These are phyloP conservation scores for Axis porcinus DNA, from an alignment of 2,113 vertebrate genomes.

Conservation along the genomic window DNA sequence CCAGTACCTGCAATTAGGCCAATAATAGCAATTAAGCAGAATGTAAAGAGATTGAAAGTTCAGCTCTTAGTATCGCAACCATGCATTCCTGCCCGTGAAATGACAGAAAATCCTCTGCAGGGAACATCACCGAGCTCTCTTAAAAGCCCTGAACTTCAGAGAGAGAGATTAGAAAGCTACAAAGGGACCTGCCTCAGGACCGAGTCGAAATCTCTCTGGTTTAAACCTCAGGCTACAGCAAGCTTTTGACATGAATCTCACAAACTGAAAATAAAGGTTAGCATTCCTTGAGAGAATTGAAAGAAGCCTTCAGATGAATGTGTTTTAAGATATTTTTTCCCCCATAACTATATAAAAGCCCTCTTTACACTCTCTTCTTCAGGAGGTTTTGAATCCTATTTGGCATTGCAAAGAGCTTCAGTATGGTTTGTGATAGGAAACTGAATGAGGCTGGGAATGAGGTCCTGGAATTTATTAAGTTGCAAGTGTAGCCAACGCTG, in stretches of 20 bases:
- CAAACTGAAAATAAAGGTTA: constrained; percentile 74
- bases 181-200: constrained; percentile 72
- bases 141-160: constrained; percentile 65
- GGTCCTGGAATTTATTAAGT: constrained; percentile 41
- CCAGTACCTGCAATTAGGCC: constrained; percentile 62
- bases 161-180: constrained; percentile 76
- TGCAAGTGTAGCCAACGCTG: neutral
- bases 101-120: constrained; percentile 70
- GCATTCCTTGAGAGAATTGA: constrained; percentile 68
- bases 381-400: constrained; percentile 50
- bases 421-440: constrained; percentile 65
- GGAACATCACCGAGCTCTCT: constrained; percentile 63
- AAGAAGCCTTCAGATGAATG: constrained; percentile 61
- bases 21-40: constrained; percentile 72
- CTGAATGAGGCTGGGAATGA: constrained; percentile 44
- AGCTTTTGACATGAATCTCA: constrained; percentile 73
- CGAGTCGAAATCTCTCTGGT: constrained; percentile 76
- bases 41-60: constrained; percentile 67
- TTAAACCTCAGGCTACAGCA: constrained; percentile 71
- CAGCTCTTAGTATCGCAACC: constrained; percentile 53
- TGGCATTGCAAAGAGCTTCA: constrained; percentile 29
- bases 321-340: constrained; percentile 52
- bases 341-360: constrained; percentile 42
- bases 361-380: constrained; percentile 48
- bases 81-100: constrained; percentile 52